phyloP scores from a whole-genome alignment of 2,888 invertebrate species.

The Scaptomyza parva region DNA sequence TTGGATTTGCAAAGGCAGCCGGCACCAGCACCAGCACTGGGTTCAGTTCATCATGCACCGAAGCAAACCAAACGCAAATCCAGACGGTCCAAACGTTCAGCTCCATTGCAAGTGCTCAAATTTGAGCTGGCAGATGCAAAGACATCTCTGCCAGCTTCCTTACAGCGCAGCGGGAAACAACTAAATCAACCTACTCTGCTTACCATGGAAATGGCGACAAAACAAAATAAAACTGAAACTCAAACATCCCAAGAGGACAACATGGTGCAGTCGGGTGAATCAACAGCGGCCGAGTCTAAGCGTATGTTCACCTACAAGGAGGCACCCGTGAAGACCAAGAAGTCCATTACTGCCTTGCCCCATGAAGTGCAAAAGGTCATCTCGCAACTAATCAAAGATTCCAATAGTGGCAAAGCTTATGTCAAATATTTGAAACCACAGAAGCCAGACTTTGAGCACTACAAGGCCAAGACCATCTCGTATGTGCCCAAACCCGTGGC shows the following conservation, averaged over 20 bases:
- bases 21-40: conserved; percentile 23
- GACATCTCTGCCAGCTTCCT: conserved; percentile 57
- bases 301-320: conserved; percentile 74
- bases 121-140: conserved; percentile 84
- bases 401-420: conserved; percentile 72
- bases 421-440: conserved; percentile 75
- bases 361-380: conserved; percentile 82
- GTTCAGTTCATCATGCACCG: conserved; percentile 4
- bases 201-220: conserved; percentile 52
- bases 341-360: conserved; percentile 74
- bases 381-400: conserved; percentile 74
- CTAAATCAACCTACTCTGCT: conserved; percentile 32
- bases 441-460: conserved; percentile 72
- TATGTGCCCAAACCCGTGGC: conserved; percentile 46
- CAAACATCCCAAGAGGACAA: conserved; percentile 43
- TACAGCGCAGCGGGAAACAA: conserved; percentile 48
- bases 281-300: conserved; percentile 67
- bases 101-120: conserved; percentile 73
- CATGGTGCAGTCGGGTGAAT: conserved; percentile 44
- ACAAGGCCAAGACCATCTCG: conserved; percentile 38
- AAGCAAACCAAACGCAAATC: conserved; percentile 47
- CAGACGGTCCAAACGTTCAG: conserved; percentile 61
- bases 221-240: conserved; percentile 15
- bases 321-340: conserved; percentile 68
- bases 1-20: conserved; percentile 52